Evolutionary conservation across 1,140 invertebrate genomes (phyloP).

Genomic region (Drepana arcuata): DNA sequence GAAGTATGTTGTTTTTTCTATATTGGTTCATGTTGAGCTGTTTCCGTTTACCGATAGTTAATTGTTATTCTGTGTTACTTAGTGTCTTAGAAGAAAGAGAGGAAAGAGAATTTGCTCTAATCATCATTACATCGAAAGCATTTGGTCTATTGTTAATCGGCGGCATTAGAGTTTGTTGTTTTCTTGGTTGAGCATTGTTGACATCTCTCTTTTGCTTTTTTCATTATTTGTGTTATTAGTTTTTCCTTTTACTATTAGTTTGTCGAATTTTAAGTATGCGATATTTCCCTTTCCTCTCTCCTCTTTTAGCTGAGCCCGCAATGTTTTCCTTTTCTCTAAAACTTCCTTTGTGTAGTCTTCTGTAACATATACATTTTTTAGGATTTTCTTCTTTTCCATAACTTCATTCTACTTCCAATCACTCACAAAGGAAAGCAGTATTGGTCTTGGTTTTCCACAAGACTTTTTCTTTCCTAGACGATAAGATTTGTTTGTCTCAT

Average conservation of each 20-base stretch:
- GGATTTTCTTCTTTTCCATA: slow-evolving; percentile 3
- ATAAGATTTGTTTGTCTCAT: slow-evolving; percentile 5
- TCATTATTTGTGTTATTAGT: not conserved
- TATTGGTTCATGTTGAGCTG: too few relatives aligned
- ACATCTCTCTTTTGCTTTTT: slow-evolving; percentile 7
- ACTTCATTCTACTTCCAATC: too few relatives aligned
- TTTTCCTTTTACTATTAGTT: slow-evolving; percentile 9
- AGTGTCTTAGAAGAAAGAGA: not conserved
- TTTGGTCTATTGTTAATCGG: slow-evolving; percentile 5
- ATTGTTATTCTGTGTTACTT: slow-evolving; percentile 10
- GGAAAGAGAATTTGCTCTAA: slow-evolving; percentile 4
- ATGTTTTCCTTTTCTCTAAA: slow-evolving; percentile 9
- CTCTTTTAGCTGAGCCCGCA: slow-evolving; percentile 6
- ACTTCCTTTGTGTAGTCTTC: slow-evolving; percentile 16
- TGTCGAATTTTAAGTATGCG: slow-evolving; percentile 12
- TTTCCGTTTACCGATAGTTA: slow-evolving; percentile 7
- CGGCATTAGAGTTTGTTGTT: slow-evolving; percentile 4
- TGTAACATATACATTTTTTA: slow-evolving; percentile 3
- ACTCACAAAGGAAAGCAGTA: slow-evolving; percentile 1
- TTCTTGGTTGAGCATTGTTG: slow-evolving; percentile 4
- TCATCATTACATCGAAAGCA: slow-evolving; percentile 6
- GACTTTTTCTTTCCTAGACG: slow-evolving; percentile 1
- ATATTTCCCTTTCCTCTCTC: slow-evolving; percentile 14
- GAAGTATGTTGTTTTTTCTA: too few relatives aligned
- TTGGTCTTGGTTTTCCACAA: not conserved